A percentile compares a stretch with the other conserved stretches of the same genome.
Evolutionary conservation across 1,140 invertebrate species (phyloP).

Genomic region (Drosophila kikkawai): DNA sequence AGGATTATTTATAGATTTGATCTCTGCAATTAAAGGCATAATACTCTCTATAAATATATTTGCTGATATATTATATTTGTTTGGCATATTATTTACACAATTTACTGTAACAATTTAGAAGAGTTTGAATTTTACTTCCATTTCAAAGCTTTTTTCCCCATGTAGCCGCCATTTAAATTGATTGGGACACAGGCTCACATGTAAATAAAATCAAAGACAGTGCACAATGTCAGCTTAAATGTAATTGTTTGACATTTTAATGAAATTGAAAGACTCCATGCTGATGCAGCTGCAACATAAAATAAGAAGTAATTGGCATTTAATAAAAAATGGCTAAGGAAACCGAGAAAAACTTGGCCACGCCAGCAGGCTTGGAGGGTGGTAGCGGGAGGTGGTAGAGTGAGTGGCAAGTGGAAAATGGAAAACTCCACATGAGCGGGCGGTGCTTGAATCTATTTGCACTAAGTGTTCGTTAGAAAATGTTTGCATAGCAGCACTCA

Average conservation of each 20-base stretch:
- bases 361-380: background rate
- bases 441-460: slow-evolving; percentile 75
- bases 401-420: slow-evolving; percentile 26
- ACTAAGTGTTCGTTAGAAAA: slow-evolving; percentile 83
- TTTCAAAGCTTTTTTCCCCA: background rate
- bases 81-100: too few species aligned
- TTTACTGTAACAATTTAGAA: too few species aligned
- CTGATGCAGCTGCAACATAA: slow-evolving; percentile 44
- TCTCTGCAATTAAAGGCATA: too few species aligned
- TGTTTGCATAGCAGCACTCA: slow-evolving; percentile 83
- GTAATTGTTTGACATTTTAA: slow-evolving; percentile 66
- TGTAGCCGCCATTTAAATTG: slow-evolving; percentile 25
- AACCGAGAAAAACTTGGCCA: slow-evolving; percentile 23
- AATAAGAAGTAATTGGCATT: slow-evolving; percentile 80
- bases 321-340: slow-evolving; percentile 61
- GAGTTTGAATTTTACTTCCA: too few species aligned
- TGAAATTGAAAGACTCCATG: slow-evolving; percentile 69
- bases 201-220: slow-evolving; percentile 38
- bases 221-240: slow-evolving; percentile 56
- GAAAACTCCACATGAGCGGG: slow-evolving; percentile 44
- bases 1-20: too few species aligned
- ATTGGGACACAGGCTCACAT: slow-evolving; percentile 27
- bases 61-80: too few species aligned
- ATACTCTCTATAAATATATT: too few species aligned
- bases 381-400: background rate